Conservation (phyloP, 2,113 vertebrate species). For the Microtus ochrogaster region DNA sequence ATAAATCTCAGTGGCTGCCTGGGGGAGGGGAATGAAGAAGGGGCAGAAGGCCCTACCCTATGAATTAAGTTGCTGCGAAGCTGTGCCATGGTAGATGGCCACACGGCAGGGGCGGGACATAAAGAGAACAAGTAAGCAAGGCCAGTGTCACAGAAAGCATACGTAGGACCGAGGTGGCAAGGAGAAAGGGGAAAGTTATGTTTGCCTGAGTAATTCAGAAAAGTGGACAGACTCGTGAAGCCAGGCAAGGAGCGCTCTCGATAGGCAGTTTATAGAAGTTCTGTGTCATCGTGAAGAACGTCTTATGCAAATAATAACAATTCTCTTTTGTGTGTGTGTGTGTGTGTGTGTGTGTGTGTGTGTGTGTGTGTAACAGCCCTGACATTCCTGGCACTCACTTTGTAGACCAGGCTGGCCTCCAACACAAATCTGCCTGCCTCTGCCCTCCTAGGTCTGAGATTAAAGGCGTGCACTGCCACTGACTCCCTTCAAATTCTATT, state of each 20-base stretch:
- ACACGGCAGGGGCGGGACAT: not conserved
- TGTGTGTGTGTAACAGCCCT: not conserved
- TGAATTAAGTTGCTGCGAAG: not conserved
- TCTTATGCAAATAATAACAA: not conserved
- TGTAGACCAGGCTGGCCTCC: not conserved
- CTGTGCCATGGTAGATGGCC: too few species aligned
- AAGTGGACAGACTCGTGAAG: not conserved
- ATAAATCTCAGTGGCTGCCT: not conserved
- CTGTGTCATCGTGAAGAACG: not conserved
- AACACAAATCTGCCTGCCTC: too few species aligned
- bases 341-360: too few species aligned
- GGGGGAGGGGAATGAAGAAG: not conserved
- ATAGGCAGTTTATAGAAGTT: not conserved
- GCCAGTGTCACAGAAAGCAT: not conserved
- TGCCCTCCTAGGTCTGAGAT: not conserved
- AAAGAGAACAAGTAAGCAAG: not conserved
- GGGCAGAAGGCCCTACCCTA: not conserved
- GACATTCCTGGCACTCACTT: not conserved
- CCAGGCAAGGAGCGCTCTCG: not conserved
- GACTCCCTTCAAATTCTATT: not conserved
- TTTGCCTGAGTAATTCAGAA: not conserved
- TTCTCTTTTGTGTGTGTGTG: not conserved
- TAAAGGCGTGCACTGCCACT: not conserved
- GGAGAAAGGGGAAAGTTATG: not conserved
- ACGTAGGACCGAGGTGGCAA: not conserved